These are phyloP conservation scores for Ochropleura plecta DNA, from an alignment of 2,888 invertebrate genomes.

Conservation along the genomic window DNA sequence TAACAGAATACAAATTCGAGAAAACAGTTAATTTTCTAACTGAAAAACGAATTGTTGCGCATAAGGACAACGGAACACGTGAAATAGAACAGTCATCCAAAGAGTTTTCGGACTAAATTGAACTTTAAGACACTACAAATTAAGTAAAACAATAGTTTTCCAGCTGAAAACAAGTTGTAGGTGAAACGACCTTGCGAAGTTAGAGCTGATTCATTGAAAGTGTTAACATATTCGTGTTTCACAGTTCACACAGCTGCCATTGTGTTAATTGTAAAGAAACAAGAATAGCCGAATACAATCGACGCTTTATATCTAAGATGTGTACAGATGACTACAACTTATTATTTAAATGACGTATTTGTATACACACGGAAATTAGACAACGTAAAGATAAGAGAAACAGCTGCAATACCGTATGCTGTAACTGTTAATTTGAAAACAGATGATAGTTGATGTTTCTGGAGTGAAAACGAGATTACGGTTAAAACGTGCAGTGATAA, in stretches of 20 bases:
- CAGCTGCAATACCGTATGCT: slow-evolving; percentile 20
- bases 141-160: slow-evolving; percentile 17
- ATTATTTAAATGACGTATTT: slow-evolving; percentile 49
- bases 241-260: slow-evolving; percentile 71
- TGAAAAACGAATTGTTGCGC: slow-evolving; percentile 52
- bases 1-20: slow-evolving; percentile 32
- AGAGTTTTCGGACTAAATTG: slow-evolving; percentile 37
- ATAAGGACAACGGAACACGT: slow-evolving; percentile 52
- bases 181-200: slow-evolving; percentile 69
- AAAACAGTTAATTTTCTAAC: slow-evolving; percentile 13
- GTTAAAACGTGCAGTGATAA: neutral
- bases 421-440: slow-evolving; percentile 31
- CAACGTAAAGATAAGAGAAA: slow-evolving; percentile 36
- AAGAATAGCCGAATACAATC: slow-evolving; percentile 69
- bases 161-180: slow-evolving; percentile 43
- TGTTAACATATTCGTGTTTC: slow-evolving; percentile 75
- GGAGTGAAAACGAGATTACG: slow-evolving; percentile 1
- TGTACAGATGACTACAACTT: slow-evolving; percentile 53
- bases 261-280: slow-evolving; percentile 77
- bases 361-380: slow-evolving; percentile 47
- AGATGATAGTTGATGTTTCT: slow-evolving; percentile 5
- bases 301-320: slow-evolving; percentile 63
- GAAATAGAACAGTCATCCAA: slow-evolving; percentile 13
- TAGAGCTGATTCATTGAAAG: slow-evolving; percentile 76
- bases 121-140: slow-evolving; percentile 40